Evolutionary conservation across 2,113 vertebrate species (phyloP).

Genomic region (Mustela nigripes): DNA sequence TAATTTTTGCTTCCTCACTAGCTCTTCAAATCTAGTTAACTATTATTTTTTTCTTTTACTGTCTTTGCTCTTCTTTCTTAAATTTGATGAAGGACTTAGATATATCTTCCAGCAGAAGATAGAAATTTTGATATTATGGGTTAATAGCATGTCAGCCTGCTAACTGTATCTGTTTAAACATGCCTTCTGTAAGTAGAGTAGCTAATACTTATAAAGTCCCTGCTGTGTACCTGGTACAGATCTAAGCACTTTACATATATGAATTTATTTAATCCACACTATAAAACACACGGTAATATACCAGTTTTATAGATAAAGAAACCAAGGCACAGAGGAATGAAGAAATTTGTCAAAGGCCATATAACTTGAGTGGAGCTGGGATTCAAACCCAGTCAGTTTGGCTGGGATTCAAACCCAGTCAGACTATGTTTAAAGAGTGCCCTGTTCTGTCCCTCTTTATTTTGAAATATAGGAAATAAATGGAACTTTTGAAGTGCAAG

Average conservation of each 20-base stretch:
- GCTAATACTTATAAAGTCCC: conserved; percentile 25
- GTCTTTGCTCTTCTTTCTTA: not conserved
- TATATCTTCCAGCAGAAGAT: not conserved
- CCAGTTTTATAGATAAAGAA: conserved; percentile 22
- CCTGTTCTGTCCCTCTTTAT: not conserved
- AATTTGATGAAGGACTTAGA: conserved; percentile 58
- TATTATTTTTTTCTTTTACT: not conserved
- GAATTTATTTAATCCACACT: not conserved
- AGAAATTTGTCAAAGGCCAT: not conserved
- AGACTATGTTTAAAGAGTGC: not conserved
- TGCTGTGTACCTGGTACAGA: not conserved
- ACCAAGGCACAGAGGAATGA: not conserved
- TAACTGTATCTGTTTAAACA: conserved; percentile 3
- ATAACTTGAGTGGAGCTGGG: not conserved
- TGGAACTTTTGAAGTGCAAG: conserved; percentile 2
- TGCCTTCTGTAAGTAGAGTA: not conserved
- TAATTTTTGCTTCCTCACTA: conserved; percentile 13
- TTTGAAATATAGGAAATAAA: conserved; percentile 37
- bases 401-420: not conserved
- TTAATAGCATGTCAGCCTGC: conserved; percentile 1
- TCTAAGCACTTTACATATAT: not conserved
- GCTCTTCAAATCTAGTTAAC: not conserved
- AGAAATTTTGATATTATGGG: not conserved
- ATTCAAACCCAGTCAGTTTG: not conserved
- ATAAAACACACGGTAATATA: not conserved